Evolutionary conservation across 2,113 vertebrate genomes (phyloP).

Genomic region (Hyla sarda): DNA sequence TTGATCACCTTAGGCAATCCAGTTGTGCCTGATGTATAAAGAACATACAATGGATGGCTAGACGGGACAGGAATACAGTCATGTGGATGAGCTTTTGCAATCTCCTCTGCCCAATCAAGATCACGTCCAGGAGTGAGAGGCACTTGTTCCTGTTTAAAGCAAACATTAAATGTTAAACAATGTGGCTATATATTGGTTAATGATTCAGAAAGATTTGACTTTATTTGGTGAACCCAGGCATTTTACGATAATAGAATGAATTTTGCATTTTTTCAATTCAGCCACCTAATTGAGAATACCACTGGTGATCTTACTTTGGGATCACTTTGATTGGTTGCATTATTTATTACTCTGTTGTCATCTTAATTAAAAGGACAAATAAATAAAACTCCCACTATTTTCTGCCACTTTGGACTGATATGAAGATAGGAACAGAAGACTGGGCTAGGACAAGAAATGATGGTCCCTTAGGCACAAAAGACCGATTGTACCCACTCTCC

Average conservation of each 20-base stretch:
- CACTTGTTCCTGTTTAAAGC: slow-evolving; percentile 75
- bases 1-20: slow-evolving; percentile 88
- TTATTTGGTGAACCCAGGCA: not conserved
- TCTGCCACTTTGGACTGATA: too few relatives aligned
- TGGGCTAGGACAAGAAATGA: too few relatives aligned
- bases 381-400: too few relatives aligned
- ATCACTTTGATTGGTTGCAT: too few relatives aligned
- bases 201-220: not conserved
- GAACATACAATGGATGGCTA: slow-evolving; percentile 90
- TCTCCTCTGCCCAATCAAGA: slow-evolving; percentile 93
- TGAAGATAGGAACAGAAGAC: too few relatives aligned
- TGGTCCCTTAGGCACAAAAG: too few relatives aligned
- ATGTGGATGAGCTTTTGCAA: slow-evolving; percentile 78
- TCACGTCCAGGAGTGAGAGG: slow-evolving; percentile 73
- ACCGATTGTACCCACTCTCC: too few relatives aligned
- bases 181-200: not conserved
- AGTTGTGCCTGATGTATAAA: slow-evolving; percentile 96
- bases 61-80: slow-evolving; percentile 86
- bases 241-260: not conserved
- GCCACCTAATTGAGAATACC: not conserved
- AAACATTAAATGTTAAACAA: not conserved
- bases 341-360: too few relatives aligned
- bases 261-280: not conserved
- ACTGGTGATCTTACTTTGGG: not conserved
- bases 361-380: too few relatives aligned